phyloP scores from a whole-genome alignment of 2,113 vertebrate species.

The Corapipo altera region DNA sequence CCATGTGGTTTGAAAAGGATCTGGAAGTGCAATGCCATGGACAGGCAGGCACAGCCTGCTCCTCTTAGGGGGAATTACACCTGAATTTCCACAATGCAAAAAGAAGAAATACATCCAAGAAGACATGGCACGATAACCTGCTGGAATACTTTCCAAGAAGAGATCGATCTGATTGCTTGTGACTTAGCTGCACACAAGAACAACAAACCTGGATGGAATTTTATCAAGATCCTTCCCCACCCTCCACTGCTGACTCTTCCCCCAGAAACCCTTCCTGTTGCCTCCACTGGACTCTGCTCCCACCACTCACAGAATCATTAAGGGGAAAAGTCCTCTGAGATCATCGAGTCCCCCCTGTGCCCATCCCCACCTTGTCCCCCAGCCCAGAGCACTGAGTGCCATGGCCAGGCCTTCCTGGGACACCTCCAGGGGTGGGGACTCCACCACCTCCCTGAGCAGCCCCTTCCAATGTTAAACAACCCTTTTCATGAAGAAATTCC shows the following conservation, averaged over 20 bases:
- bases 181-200: not conserved
- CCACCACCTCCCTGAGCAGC: not conserved
- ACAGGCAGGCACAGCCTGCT: not conserved
- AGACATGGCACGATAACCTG: not conserved
- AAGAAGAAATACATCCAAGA: no score
- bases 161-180: not conserved
- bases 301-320: not conserved
- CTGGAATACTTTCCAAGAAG: not conserved
- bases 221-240: not conserved
- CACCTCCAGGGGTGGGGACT: not conserved
- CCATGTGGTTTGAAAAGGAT: not conserved
- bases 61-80: accelerated
- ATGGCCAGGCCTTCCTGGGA: not conserved
- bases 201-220: not conserved
- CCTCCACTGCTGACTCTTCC: not conserved
- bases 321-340: not conserved
- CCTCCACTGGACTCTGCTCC: not conserved
- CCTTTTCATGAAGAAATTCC: not conserved
- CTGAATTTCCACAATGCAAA: not conserved
- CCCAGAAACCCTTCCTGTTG: not conserved
- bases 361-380: not conserved
- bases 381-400: not conserved
- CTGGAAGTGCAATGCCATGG: not conserved
- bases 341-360: not conserved
- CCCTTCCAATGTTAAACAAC: not conserved